Percentiles rank a stretch among this genome's conserved stretches.
Evolutionary conservation across 2,113 vertebrate genomes (phyloP).

Genomic region (Saguinus imperator): DNA sequence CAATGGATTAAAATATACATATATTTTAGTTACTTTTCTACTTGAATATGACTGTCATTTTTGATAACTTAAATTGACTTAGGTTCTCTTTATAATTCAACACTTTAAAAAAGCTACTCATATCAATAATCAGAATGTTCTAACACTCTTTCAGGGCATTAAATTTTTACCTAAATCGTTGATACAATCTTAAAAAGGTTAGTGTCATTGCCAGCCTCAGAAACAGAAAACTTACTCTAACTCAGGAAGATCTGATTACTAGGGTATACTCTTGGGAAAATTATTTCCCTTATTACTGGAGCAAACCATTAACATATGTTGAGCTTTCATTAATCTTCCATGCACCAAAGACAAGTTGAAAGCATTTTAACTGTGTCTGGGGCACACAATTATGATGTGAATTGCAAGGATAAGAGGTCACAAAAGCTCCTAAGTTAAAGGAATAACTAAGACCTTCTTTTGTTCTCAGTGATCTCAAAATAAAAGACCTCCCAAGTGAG

Average conservation of each 20-base stretch:
- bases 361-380: neutral
- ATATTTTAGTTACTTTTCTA: constrained; percentile 56
- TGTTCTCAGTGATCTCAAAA: neutral
- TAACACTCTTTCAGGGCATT: constrained; percentile 53
- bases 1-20: neutral
- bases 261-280: neutral
- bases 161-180: neutral
- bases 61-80: constrained; percentile 13
- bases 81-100: constrained; percentile 71
- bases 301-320: neutral
- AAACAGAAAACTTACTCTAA: neutral
- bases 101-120: constrained; percentile 23
- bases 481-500: neutral
- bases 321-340: neutral
- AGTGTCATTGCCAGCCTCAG: neutral
- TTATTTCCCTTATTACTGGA: neutral
- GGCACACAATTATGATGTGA: neutral
- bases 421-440: neutral
- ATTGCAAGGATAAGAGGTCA: neutral
- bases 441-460: neutral
- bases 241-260: neutral
- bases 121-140: constrained; percentile 48
- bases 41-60: neutral
- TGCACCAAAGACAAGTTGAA: neutral
- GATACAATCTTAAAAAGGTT: neutral